Base-by-base conservation (phyloP, 1,140 invertebrate species). In the Apis florea region DNA sequence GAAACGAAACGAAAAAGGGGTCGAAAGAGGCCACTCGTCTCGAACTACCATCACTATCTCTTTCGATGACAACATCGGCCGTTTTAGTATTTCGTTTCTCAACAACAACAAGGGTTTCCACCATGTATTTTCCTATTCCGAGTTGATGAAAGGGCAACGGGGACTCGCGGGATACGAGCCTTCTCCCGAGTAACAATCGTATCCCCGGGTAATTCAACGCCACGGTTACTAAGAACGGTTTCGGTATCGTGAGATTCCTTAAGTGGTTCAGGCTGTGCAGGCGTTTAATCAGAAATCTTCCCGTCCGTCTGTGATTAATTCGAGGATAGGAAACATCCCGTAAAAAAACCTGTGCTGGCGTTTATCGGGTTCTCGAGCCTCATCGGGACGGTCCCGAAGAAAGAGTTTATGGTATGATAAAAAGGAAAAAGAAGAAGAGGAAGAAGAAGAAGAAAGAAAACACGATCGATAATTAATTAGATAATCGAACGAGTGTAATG, bases 101-200 rank as follows among this genome's bases (percentile, higher is more conserved):
- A 40, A 40, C 31, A n/a, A n/a, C n/a, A n/a, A n/a, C 1, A 5
- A 71, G 69, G 13, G 10, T 71, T 17, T 24, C 47, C 17, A n/a
- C 53, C 15, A 15, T n/a, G 19, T 40, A n/a, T 69, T 51, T 51
- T 26, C 21, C n/a, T 13, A 15, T 68, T 56, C 24, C 9, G 19
- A n/a, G n/a, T 70, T 56, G 68, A 70, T 70, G 68, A 70, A 70
- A 51, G 68, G 31, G 68, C 51, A 54, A 70, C 68, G 49, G 31
- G 31, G 68, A 70, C 68, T 70, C 12, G 68, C 68, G 31, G 49
- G 49, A 70, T 70, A 54, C 68, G 6, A n/a, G n/a, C 24, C 51
- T 70, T 19, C 24, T 31, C 68, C 24, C 21, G 11, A 31, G 51
- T 26, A 70, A 70, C 49, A 72, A 72, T 72, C 54, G 54, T 24